A percentile compares a stretch with the other conserved stretches of the same genome.
Conservation (phyloP, 1,140 invertebrate species). For the Trachelipus rathkii region DNA sequence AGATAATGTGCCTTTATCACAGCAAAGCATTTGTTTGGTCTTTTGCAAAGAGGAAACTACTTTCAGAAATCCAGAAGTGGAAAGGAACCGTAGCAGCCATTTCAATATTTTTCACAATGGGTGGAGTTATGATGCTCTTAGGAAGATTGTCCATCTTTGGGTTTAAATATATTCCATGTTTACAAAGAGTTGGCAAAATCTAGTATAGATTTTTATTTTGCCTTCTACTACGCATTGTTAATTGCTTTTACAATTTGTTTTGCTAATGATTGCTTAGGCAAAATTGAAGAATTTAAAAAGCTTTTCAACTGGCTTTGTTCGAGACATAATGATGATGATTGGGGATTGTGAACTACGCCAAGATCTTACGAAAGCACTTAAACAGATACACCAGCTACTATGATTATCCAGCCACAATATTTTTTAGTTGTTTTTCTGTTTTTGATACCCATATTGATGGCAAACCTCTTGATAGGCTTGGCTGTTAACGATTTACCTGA, state of each 20-base stretch:
- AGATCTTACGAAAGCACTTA: constrained; percentile 32
- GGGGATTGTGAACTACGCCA: constrained; percentile 41
- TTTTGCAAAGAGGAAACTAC: constrained; percentile 23
- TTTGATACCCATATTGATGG: constrained; percentile 45
- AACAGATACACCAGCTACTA: constrained; percentile 28
- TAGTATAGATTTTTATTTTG: constrained; percentile 46
- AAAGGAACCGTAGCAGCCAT: constrained; percentile 56
- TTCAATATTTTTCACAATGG: constrained; percentile 67
- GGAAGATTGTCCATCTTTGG: constrained; percentile 68
- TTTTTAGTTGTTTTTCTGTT: constrained; percentile 45
- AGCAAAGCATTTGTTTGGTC: constrained; percentile 33
- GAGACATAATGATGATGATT: constrained; percentile 45
- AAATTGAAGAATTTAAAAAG: constrained; percentile 23
- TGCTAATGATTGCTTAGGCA: constrained; percentile 44
- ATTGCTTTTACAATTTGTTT: constrained; percentile 47
- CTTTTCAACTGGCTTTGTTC: constrained; percentile 35
- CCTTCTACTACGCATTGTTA: constrained; percentile 46
- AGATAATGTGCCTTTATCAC: constrained; percentile 29
- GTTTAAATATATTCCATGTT: constrained; percentile 52
- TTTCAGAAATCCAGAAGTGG: neutral
- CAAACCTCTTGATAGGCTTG: too few relatives aligned
- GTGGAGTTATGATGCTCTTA: constrained; percentile 69
- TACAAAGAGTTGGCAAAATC: constrained; percentile 43
- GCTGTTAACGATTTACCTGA: constrained; percentile 47
- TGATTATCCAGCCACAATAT: constrained; percentile 29